phyloP scores from a whole-genome alignment of 2,797 vertebrate genomes.

The Labroides dimidiatus region DNA sequence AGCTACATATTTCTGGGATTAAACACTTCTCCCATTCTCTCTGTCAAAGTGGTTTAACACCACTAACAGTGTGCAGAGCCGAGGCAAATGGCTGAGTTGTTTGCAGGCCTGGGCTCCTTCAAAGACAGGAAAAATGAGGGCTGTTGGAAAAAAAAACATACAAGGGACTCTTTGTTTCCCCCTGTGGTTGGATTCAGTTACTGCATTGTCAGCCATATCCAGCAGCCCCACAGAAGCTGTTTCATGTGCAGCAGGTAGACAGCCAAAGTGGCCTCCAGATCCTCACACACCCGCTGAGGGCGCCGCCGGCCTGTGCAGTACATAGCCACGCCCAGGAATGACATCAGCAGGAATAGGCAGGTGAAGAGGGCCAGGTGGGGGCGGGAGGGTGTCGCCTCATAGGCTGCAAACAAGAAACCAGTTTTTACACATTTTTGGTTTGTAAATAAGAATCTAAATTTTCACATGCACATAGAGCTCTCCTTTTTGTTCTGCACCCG shows the following conservation, averaged over 20 bases:
- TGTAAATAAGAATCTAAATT: conserved; percentile 54
- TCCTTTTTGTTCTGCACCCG: neutral
- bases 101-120: conserved; percentile 57
- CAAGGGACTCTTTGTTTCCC: conserved; percentile 47
- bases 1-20: conserved; percentile 79
- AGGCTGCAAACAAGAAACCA: conserved; percentile 67
- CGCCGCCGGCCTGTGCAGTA: conserved; percentile 85
- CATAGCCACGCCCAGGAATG: conserved; percentile 85
- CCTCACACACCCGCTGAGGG: conserved; percentile 85
- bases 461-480: neutral
- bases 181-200: conserved; percentile 74
- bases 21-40: conserved; percentile 51
- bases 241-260: conserved; percentile 87
- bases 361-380: conserved; percentile 86
- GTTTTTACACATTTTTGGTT: conserved; percentile 44
- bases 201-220: conserved; percentile 89
- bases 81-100: conserved; percentile 64
- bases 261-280: conserved; percentile 86
- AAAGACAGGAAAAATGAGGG: conserved; percentile 36
- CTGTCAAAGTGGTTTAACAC: conserved; percentile 39
- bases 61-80: conserved; percentile 45
- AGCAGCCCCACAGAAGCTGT: conserved; percentile 87
- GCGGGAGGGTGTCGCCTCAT: conserved; percentile 81
- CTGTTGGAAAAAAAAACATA: conserved; percentile 26
- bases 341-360: conserved; percentile 87